Percentiles rank a stretch among this genome's conserved stretches.
phyloP scores from a whole-genome alignment of 1,140 invertebrate species.

The Pseudobourletiella spinata region DNA sequence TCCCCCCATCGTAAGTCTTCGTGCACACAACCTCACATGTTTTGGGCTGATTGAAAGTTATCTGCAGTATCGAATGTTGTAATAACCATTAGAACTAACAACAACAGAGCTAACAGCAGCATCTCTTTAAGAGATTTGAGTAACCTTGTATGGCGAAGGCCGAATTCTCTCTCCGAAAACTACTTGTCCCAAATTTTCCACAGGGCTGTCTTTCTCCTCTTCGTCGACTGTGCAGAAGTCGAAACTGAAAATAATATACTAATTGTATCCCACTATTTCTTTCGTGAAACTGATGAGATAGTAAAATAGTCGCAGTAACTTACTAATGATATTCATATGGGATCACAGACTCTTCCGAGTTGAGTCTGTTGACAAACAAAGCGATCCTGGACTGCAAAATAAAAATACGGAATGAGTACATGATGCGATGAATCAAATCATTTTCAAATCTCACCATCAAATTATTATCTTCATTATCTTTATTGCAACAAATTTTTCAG shows the following conservation, averaged over 20 bases:
- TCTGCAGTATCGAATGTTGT: too few species aligned
- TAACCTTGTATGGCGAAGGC: slow-evolving; percentile 75
- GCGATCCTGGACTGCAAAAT: slow-evolving; percentile 67
- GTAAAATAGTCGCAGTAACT: too few species aligned
- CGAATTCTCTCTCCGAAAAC: slow-evolving; percentile 96
- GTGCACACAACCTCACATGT: slow-evolving; percentile 62
- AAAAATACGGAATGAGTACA: slow-evolving; percentile 25
- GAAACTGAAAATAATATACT: slow-evolving; percentile 52
- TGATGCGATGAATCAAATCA: neutral
- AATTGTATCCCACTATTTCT: neutral
- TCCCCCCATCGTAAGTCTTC: slow-evolving; percentile 57
- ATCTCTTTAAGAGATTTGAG: too few species aligned
- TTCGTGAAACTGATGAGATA: neutral
- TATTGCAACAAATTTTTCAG: too few species aligned
- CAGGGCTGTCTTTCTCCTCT: slow-evolving; percentile 58
- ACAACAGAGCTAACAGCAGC: too few species aligned
- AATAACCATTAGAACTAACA: too few species aligned
- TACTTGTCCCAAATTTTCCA: slow-evolving; percentile 96
- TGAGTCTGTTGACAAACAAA: slow-evolving; percentile 89
- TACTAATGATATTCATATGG: slow-evolving; percentile 95
- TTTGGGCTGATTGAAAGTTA: slow-evolving; percentile 57
- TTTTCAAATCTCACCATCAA: slow-evolving; percentile 33
- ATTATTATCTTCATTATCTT: too few species aligned
- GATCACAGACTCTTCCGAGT: slow-evolving; percentile 91
- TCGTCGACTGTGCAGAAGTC: slow-evolving; percentile 70